Percentiles rank a stretch among this genome's conserved stretches.
phyloP scores from a whole-genome alignment of 1,140 invertebrate genomes.

The Procambarus clarkii region DNA sequence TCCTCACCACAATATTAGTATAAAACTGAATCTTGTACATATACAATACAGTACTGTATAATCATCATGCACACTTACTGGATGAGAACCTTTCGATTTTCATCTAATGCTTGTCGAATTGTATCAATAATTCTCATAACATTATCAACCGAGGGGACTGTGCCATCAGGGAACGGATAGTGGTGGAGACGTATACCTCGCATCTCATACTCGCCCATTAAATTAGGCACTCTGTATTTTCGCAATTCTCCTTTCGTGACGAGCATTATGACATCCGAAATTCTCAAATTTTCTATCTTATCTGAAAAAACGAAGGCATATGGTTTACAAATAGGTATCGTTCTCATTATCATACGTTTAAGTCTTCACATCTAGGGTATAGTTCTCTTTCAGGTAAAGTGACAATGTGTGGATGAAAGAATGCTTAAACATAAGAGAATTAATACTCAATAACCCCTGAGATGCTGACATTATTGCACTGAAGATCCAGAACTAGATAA shows the following conservation, averaged over 20 bases:
- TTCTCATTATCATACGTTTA: too few species aligned
- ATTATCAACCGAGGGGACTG: slow-evolving; percentile 60
- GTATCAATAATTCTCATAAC: slow-evolving; percentile 61
- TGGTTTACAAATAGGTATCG: too few species aligned
- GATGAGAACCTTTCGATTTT: slow-evolving; percentile 54
- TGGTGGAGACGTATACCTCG: slow-evolving; percentile 54
- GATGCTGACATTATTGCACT: too few species aligned
- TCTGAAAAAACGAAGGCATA: slow-evolving; percentile 32
- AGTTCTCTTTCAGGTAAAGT: too few species aligned
- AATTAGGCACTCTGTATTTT: slow-evolving; percentile 64
- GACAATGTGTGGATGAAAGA: too few species aligned
- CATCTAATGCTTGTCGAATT: slow-evolving; percentile 38
- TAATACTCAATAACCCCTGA: too few species aligned
- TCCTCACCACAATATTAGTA: too few species aligned
- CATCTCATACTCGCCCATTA: slow-evolving; percentile 59
- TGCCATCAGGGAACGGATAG: slow-evolving; percentile 56
- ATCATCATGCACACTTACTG: slow-evolving; percentile 49
- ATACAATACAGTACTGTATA: neutral
- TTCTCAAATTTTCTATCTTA: slow-evolving; percentile 41
- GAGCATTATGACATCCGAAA: slow-evolving; percentile 61
- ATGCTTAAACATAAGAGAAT: too few species aligned
- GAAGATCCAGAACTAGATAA: too few species aligned
- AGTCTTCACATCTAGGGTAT: too few species aligned
- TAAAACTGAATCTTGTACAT: neutral
- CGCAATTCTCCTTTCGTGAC: slow-evolving; percentile 64